Conservation (phyloP, 2,888 invertebrate genomes). For the Ceraclea dissimilis region DNA sequence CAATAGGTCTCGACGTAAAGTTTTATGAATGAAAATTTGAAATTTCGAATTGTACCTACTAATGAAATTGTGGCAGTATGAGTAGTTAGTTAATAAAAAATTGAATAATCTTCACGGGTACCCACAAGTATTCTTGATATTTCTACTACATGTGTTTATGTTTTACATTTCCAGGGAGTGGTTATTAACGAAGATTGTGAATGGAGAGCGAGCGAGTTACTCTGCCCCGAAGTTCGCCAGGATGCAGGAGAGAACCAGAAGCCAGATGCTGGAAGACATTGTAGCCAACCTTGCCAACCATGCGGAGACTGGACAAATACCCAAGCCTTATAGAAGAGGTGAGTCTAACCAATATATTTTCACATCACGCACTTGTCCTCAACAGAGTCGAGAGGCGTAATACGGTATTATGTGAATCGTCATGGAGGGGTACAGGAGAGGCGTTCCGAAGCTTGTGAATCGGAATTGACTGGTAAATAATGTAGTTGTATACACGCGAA, state of each 20-base stretch:
- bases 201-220: slow-evolving; percentile 88
- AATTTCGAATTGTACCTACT: too few species aligned
- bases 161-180: slow-evolving; percentile 69
- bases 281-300: slow-evolving; percentile 91
- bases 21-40: too few species aligned
- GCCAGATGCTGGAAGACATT: slow-evolving; percentile 91
- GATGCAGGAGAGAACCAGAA: slow-evolving; percentile 89
- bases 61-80: too few species aligned
- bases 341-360: slow-evolving; percentile 1
- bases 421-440: not conserved
- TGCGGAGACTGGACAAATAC: slow-evolving; percentile 91
- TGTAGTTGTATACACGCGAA: too few species aligned
- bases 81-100: too few species aligned
- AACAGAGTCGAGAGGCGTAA: not conserved
- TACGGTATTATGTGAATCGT: not conserved
- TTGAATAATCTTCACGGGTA: too few species aligned
- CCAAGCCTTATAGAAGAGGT: slow-evolving; percentile 85
- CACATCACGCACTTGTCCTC: not conserved
- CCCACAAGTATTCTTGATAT: too few species aligned
- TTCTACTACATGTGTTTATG: too few species aligned
- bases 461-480: too few species aligned
- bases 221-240: slow-evolving; percentile 92
- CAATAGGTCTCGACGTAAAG: too few species aligned
- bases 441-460: too few species aligned
- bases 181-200: slow-evolving; percentile 88